Evolutionary conservation across 2,797 vertebrate genomes (phyloP), one percentile per base, ranked within the genome.

Genomic region (Syngnathus acus): DNA sequence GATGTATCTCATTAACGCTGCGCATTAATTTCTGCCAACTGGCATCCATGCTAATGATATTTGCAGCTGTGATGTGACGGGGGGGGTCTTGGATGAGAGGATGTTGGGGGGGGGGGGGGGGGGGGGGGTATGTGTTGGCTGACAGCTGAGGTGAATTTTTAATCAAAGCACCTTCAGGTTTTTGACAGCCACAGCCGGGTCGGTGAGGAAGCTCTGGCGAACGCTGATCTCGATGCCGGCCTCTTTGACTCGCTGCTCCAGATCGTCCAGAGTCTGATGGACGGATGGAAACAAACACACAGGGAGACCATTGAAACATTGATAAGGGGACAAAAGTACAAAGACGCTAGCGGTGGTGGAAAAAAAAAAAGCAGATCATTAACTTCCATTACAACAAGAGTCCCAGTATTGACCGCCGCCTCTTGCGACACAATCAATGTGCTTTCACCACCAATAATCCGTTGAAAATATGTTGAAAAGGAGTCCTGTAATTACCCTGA

Each of bases 141-240:
- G 69, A 79, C 78, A 83, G 79, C 79, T 78, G 79, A 84, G 82
- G 80, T 71, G 84, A 88, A 87, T 87, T 85, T 86, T 86, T 86
- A 75, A 88, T 88, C 84, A 87, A 89, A 82, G 82, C 82, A 98
- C 95, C 95, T 98, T 98, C 66, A 98, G 94, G 88, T 96, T 97
- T 78, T 95, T 94, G 69, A 98, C 95, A 1, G 95, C 94, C 2
- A 96, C 94, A 3, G 94, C 91, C 40, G 95, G 95, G 81, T 98
- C 95, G 0, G 94, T 95, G 83, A 98, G 95, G 88, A 98, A 98
- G 74, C 95, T 97, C 85, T 97, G 95, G 23, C 95, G 92, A 79
- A 97, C 96, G 26, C 94, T 97, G 84, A 98, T 97, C 88, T 98
- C 95, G 8, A 98, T 94, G 21, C 93, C 93, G 2, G 95, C 95